Conservation (phyloP, 2,113 vertebrate species). For the Pseudopipra pipra region DNA sequence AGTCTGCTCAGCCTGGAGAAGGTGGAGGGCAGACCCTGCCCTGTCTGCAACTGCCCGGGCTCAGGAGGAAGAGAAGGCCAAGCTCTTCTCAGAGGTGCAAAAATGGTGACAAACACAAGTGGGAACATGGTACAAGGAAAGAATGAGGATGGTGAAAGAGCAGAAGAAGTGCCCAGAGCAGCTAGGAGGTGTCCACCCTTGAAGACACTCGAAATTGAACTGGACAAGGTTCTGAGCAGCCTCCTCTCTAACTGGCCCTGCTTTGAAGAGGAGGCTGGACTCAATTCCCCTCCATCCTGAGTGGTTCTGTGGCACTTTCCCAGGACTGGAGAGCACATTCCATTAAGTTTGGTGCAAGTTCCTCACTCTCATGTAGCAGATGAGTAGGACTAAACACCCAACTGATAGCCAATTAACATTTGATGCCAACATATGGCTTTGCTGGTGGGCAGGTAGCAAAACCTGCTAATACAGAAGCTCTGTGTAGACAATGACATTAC, state of each 20-base stretch:
- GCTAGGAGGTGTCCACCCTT: not conserved
- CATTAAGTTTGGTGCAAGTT: not conserved
- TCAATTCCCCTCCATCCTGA: not conserved
- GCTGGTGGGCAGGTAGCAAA: constrained; percentile 41
- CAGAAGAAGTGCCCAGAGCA: not conserved
- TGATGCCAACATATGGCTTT: constrained; percentile 42
- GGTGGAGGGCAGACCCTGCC: not conserved
- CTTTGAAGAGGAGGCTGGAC: not conserved
- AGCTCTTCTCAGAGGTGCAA: not conserved
- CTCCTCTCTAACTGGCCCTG: not conserved
- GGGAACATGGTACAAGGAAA: not conserved
- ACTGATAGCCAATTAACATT: constrained; percentile 30
- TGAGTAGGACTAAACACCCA: not conserved
- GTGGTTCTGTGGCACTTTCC: not conserved
- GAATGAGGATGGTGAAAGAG: not conserved
- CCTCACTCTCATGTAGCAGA: not conserved
- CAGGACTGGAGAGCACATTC: not conserved
- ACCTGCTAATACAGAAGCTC: not conserved
- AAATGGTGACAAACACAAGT: not conserved
- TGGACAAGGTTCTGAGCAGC: not conserved
- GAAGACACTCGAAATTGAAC: not conserved
- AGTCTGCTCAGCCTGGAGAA: not conserved
- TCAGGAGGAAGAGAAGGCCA: not conserved
- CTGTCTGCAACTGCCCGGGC: not conserved
- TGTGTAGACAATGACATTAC: not conserved